phyloP scores from a whole-genome alignment of 35 echinoderm and acorn worm genomes.

The Ophiothrix spiculata region DNA sequence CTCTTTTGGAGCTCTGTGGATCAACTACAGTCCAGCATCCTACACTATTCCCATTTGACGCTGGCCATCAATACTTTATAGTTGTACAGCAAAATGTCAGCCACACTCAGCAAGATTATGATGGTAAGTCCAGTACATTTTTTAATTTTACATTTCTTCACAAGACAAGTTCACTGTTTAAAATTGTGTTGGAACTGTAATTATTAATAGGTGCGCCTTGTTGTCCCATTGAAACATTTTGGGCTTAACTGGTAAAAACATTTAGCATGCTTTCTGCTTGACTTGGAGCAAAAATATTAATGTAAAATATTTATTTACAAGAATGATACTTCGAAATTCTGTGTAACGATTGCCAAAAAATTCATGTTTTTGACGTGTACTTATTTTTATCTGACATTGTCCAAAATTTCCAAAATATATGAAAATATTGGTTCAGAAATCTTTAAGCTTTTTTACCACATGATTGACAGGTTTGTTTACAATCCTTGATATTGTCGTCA shows the following conservation, averaged over 20 bases:
- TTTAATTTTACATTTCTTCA: background rate
- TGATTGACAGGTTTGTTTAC: too few species aligned
- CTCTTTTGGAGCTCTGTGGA: conserved; percentile 59
- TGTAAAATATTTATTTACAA: background rate
- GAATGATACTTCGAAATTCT: too few species aligned
- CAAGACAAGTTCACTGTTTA: too few species aligned
- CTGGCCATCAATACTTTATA: conserved; percentile 42
- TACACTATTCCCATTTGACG: conserved; percentile 53
- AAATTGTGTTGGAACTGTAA: too few species aligned
- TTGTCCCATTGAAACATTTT: background rate
- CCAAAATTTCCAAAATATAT: too few species aligned
- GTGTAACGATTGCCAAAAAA: too few species aligned
- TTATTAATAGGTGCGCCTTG: background rate
- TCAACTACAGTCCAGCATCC: conserved; percentile 60
- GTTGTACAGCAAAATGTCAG: conserved; percentile 54
- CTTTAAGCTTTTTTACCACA: too few species aligned
- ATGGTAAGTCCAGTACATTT: conserved; percentile 39
- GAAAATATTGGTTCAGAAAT: too few species aligned
- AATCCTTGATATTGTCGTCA: too few species aligned
- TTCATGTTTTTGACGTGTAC: too few species aligned
- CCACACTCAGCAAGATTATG: conserved; percentile 41
- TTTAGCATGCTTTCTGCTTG: background rate
- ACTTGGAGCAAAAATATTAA: background rate
- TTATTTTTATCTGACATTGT: too few species aligned
- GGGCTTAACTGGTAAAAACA: background rate